Base-by-base conservation (phyloP, 92 coral and sea anemone species). In the Pocillopora meandrina region DNA sequence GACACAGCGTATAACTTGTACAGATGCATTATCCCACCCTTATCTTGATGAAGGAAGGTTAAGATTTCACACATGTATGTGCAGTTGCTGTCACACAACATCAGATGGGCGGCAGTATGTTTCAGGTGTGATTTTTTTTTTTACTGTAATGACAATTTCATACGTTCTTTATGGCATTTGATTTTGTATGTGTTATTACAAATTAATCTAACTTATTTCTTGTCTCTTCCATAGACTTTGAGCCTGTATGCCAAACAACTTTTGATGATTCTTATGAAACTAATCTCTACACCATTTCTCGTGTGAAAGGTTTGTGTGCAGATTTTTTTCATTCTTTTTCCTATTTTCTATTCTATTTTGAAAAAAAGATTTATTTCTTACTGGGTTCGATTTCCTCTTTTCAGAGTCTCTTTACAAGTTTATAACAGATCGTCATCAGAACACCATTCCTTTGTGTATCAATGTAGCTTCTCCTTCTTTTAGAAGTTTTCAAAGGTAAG, bases 401-500 rank as follows among this genome's bases (percentile, higher is more conserved):
- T 63, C 80, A 96, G 99, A 95, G 61, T 95, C 95, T 75, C 87
- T 96, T 80, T 93, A 96, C 87, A 88, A 95, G 90, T 96, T 94
- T 81, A 93, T 96, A 55, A 89, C 90, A 67, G 98, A 93, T 35
- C 94, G 93, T 47, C 99, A 96, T 79, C 90, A 87, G 62, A 93
- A 87, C 67, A 90, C 98, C 9, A 95, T 95, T 63, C 99, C 98
- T 52, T 88, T 96, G 58, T 96, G 99, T 73, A 96, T 96, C 47
- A 96, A 96, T 79, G 95, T 96, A 87, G 98, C 98, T 1, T 96
- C 99, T 15, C 99, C 99, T 19, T 90, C 99, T n/a, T 96, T 95
- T 82, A 96, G 95, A 80, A 96, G 98, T 69, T 96, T 96, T 84
- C 98, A 96, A 67, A 96, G 98, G 98, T 96, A 71, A 80, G 77